Base-by-base conservation (phyloP, 1,140 invertebrate species). In the Trichomalopsis sarcophagae region DNA sequence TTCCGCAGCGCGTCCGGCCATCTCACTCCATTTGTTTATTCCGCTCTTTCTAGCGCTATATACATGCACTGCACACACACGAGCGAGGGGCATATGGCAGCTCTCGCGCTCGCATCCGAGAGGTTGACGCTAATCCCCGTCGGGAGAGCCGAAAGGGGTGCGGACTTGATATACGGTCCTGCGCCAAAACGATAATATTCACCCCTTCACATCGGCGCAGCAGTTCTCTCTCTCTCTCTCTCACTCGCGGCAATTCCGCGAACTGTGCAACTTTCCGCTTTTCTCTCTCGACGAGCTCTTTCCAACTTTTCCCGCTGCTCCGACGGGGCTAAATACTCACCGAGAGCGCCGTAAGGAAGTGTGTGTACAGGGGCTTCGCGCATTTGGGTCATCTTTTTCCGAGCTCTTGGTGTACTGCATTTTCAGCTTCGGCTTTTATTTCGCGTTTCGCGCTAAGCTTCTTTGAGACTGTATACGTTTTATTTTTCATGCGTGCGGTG, bases 51-150 rank as follows among this genome's bases (percentile, higher is more conserved):
- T 71, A 21, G 50, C 62, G 69, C 47, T 50, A 17, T 17, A 50
- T 17, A 50, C 13, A 50, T 13, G 4, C 13, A 50, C 27, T 27
- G 27, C 47, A 50, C 44, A 13, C 9, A 47, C 10, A 47, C 50
- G 13, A 27, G 27, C 1, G 27, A 27, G 27, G 17, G 50, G 21
- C 17, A 62, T 82, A 79, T 79, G 50, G 81, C 74, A 40, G 55
- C 78, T 33, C 47, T 50, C 89, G 90, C 90, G 90, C 89, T 88
- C 89, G 89, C 89, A 89, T 90, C 88, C 89, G 89, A 92, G 89
- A 91, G 89, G 89, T 89, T 91, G 90, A 91, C 91, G 91, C 90
- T 93, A 93, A 93, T 93, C 92, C 91, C 89, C 89, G 89, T 89
- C 90, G 89, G 87, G 55, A 47, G 71, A 81, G 50, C 27, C 88